Base-by-base conservation (phyloP, 2,888 invertebrate species). In the Hydrotaea diabolus region DNA sequence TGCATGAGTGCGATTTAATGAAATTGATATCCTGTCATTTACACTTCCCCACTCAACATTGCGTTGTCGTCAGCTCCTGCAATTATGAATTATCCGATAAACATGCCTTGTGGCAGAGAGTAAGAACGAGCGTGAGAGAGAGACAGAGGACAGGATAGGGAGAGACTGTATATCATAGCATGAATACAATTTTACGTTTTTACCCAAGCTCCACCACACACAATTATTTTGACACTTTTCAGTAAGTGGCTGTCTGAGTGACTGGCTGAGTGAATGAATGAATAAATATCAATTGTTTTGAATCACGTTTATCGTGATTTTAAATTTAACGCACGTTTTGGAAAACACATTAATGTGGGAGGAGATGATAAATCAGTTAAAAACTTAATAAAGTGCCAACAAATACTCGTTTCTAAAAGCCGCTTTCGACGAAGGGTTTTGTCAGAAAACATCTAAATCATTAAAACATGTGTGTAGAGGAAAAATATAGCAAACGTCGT, bases 21-120 rank as follows among this genome's bases (percentile, higher is more conserved):
- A 84, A 84, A 84, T 84, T 76, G 76, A 81, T 84, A 84, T 84
- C 78, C 84, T 81, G 80, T 84, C 85, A 82, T 74, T 82, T 80
- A 77, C 77, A 82, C 80, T 75, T 62, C 76, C 74, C n/a, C n/a
- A 78, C 69, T 80, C 15, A 74, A 59, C 64, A 76, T 73, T 49
- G 75, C 81, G 23, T 49, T 19, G n/a, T 19, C 19, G 23, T 46
- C 23, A 78, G 81, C 81, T 78, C 78, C 71, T 49, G 73, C 72
- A 84, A 73, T 79, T 73, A 83, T 77, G 53, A 76, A 59, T 79
- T 73, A 78, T 59, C 57, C 17, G 46, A 19, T 71, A 23, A 49
- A 71, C 62, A 23, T n/a, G 4, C 26, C 31, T 26, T 7, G 31
- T 31, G 21, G 26, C 11, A 23, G 26, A 59, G 43, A 8, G 49